phyloP scores from a whole-genome alignment of 1,140 invertebrate species.

The Thaumatotibia leucotreta region DNA sequence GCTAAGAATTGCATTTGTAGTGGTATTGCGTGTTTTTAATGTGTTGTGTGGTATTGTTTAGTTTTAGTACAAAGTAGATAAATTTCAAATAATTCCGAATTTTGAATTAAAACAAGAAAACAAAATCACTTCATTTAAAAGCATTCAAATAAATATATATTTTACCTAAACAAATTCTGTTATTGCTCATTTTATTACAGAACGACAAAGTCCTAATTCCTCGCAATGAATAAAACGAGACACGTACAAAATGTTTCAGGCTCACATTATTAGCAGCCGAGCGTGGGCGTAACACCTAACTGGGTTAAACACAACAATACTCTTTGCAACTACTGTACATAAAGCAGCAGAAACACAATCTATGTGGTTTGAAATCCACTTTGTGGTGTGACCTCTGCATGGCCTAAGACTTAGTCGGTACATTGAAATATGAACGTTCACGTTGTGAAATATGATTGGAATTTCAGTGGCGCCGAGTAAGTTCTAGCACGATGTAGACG shows the following conservation, averaged over 20 bases:
- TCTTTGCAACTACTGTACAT: slow-evolving; percentile 20
- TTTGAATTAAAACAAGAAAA: too few relatives aligned
- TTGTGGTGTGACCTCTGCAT: slow-evolving; percentile 42
- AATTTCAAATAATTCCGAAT: too few relatives aligned
- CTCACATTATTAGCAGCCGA: not conserved
- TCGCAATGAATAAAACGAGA: not conserved
- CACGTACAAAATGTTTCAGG: not conserved
- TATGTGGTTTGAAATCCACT: slow-evolving; percentile 49
- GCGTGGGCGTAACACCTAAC: slow-evolving; percentile 15
- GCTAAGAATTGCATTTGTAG: too few relatives aligned
- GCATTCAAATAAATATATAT: not conserved
- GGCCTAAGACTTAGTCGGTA: slow-evolving; percentile 26
- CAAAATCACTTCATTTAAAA: too few relatives aligned
- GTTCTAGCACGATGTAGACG: not conserved
- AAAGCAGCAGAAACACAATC: slow-evolving; percentile 41
- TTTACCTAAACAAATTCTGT: not conserved
- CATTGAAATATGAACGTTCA: not conserved
- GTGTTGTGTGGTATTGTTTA: too few relatives aligned
- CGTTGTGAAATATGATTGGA: not conserved
- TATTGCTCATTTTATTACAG: not conserved
- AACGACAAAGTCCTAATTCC: not conserved
- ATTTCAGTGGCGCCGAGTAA: not conserved
- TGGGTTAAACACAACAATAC: slow-evolving; percentile 24
- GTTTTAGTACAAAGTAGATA: too few relatives aligned
- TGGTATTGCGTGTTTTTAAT: too few relatives aligned